phyloP scores from a whole-genome alignment of 2,113 vertebrate genomes.

The Varanus komodoensis region DNA sequence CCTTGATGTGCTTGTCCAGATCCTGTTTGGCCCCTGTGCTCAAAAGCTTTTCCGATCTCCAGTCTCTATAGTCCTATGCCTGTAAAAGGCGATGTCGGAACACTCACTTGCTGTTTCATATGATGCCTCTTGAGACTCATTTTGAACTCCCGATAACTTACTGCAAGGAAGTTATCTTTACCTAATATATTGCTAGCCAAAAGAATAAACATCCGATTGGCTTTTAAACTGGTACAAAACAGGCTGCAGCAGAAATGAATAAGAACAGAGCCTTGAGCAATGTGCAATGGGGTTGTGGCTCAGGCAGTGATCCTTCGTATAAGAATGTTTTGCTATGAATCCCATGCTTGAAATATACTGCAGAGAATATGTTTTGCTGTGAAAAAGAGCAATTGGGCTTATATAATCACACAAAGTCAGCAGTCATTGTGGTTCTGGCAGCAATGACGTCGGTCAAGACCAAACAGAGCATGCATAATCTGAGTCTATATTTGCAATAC shows the following conservation, averaged over 20 bases:
- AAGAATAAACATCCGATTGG: neutral
- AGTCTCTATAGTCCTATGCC: neutral
- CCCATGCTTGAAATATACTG: conserved; percentile 8
- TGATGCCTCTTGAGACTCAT: neutral
- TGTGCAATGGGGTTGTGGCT: neutral
- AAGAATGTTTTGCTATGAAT: conserved; percentile 53
- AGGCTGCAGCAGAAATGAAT: neutral
- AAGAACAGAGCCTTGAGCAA: neutral
- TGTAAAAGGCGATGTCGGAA: neutral
- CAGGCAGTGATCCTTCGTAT: neutral
- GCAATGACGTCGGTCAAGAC: neutral
- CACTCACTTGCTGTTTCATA: neutral
- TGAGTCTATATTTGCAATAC: conserved; percentile 18
- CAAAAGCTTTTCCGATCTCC: too few relatives aligned
- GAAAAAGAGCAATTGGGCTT: conserved; percentile 45
- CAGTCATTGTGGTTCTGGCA: neutral
- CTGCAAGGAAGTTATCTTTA: neutral
- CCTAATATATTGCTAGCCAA: neutral
- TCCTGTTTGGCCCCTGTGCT: too few relatives aligned
- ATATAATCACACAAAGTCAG: conserved; percentile 34
- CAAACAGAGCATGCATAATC: conserved; percentile 20
- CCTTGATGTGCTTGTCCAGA: too few relatives aligned
- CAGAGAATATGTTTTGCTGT: conserved; percentile 33
- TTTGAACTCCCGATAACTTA: neutral
- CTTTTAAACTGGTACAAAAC: neutral